Percentiles rank a stretch among this genome's conserved stretches.
phyloP scores from a whole-genome alignment of 2,888 invertebrate genomes.

The Omphaloscelis lunosa region DNA sequence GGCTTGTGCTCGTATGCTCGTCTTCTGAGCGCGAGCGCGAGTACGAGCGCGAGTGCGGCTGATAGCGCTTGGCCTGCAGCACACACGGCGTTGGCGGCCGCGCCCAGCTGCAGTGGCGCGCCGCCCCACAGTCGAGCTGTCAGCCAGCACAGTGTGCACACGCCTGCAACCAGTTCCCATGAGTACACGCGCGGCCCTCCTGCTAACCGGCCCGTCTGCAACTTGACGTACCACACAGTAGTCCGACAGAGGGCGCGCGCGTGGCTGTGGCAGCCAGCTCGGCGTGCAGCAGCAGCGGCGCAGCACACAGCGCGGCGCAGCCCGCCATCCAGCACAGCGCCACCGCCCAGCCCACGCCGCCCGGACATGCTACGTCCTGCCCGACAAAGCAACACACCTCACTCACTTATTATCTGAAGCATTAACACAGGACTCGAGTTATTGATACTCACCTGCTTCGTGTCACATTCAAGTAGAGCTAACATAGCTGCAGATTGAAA shows the following conservation, averaged over 20 bases:
- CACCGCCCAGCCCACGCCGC: conserved; percentile 93
- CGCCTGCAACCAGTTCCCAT: conserved; percentile 83
- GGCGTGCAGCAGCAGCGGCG: conserved; percentile 93
- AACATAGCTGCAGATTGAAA: conserved; percentile 85
- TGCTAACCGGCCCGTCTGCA: background rate
- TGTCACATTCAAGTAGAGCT: conserved; percentile 83
- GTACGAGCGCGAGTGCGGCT: conserved; percentile 92
- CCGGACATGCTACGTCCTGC: conserved; percentile 83
- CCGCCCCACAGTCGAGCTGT: conserved; percentile 93
- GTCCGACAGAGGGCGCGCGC: conserved; percentile 92
- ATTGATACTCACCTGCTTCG: conserved; percentile 76
- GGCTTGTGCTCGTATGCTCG: conserved; percentile 9
- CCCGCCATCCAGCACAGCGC: conserved; percentile 93
- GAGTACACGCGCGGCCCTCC: background rate
- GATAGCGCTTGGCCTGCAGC: conserved; percentile 93
- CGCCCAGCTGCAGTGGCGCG: conserved; percentile 89
- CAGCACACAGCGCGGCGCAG: conserved; percentile 93
- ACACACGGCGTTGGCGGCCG: conserved; percentile 92
- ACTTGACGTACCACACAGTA: conserved; percentile 90
- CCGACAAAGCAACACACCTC: background rate
- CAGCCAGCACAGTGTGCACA: conserved; percentile 92
- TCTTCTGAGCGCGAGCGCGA: conserved; percentile 85
- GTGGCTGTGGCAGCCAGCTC: conserved; percentile 92
- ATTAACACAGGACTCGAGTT: background rate
- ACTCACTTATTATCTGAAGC: background rate